A percentile compares a stretch with the other conserved stretches of the same genome.
These are phyloP conservation scores for Drosophila rellima DNA, from an alignment of 2,888 invertebrate species.

Conservation along the genomic window DNA sequence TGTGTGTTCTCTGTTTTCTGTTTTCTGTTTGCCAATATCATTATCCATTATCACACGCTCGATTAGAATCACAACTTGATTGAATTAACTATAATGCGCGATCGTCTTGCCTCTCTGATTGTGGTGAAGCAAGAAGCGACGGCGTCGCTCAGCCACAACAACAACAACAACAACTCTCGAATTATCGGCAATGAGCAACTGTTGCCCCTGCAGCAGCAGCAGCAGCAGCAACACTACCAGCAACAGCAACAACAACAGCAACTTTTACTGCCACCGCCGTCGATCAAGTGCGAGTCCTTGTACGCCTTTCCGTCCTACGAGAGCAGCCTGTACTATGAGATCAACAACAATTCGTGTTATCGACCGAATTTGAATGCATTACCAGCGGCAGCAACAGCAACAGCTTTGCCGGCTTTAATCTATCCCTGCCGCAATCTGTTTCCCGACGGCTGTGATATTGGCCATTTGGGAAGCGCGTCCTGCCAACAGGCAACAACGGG, in stretches of 20 bases:
- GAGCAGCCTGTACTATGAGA: conserved; percentile 64
- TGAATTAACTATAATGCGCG: conserved; percentile 83
- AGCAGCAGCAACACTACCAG: conserved; percentile 44
- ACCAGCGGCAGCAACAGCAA: conserved; percentile 7
- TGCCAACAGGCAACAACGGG: conserved; percentile 35
- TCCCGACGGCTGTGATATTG: conserved; percentile 82
- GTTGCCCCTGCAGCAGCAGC: conserved; percentile 20
- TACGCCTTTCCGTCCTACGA: conserved; percentile 41
- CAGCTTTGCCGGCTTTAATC: conserved; percentile 61
- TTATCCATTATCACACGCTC: conserved; percentile 6
- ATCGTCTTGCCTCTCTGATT: conserved; percentile 86
- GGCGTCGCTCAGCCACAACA: conserved; percentile 44
- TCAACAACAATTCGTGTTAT: conserved; percentile 79
- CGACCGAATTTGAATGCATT: conserved; percentile 67
- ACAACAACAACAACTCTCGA: conserved; percentile 42
- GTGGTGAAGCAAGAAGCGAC: conserved; percentile 86
- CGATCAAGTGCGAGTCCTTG: conserved; percentile 75
- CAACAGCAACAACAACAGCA: conserved; percentile 44
- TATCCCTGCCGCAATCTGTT: conserved; percentile 83
- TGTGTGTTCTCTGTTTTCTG: conserved; percentile 33
- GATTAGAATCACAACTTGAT: conserved; percentile 25
- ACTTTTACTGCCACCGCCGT: conserved; percentile 20
- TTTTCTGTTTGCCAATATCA: conserved; percentile 27
- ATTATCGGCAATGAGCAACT: not conserved
- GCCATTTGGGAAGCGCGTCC: conserved; percentile 66